Evolutionary conservation across 2,797 vertebrate genomes (phyloP), one percentile per base, ranked within the genome.

Genomic region (Malurus splendens): DNA sequence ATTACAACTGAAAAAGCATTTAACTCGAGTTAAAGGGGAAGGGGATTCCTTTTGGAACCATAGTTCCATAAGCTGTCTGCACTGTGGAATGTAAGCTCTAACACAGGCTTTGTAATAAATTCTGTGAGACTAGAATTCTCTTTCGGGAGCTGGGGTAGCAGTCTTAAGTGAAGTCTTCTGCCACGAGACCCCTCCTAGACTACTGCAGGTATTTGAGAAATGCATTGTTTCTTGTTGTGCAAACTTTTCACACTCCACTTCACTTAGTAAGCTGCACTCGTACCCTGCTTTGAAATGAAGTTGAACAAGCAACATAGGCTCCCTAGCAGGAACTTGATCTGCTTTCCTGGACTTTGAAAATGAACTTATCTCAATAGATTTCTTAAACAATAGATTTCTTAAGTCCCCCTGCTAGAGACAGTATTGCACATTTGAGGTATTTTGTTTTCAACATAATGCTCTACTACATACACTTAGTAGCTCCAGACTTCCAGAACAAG

Each of bases 281-380:
- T 41, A 13, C 10, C 4, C 2, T 17, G 20, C 41, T 87, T 52
- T 41, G 45, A 61, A 78, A 68, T 8, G 20, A 27, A 5, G 2
- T 19, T 18, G 1, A 52, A 36, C 0, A 0, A 14, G 27, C 14
- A 64, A 11, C 45, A 12, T 2, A 13, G 10, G 23, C n/a, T 23
- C 16, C 33, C 3, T 8, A 17, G 12, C 18, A 39, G 20, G 3
- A 10, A 4, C 15, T 27, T 36, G 1, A 17, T 54, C 12, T 56
- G 4, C 11, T 39, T 11, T 4, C 16, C 8, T 27, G 12, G 25
- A 16, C 71, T 78, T 59, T 27, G 33, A 18, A 78, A 48, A 59
- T 27, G 1, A 33, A 13, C 16, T 25, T 12, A 1, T 16, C 16
- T 32, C 36, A 4, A 3, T 1, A 20, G 11, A 11, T 70, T 30